Conservation (phyloP, 2,113 vertebrate species). For the Dasyornis broadbenti region DNA sequence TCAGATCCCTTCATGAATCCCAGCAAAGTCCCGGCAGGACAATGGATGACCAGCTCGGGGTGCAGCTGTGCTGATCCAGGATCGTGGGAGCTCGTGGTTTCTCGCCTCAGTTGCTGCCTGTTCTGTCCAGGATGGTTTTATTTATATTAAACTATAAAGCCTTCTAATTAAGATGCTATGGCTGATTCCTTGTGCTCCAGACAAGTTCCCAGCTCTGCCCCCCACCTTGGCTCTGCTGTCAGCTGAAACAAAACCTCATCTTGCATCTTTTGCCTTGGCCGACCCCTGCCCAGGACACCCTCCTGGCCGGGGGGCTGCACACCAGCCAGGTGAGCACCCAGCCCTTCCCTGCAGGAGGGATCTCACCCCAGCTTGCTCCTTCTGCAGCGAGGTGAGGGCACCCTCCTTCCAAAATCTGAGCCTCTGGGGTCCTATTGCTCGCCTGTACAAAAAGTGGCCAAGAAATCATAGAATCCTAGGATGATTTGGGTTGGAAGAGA, state of each 20-base stretch:
- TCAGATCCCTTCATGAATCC: no score
- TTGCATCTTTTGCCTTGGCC: not conserved
- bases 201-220: not conserved
- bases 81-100: not conserved
- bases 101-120: not conserved
- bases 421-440: not conserved
- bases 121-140: not conserved
- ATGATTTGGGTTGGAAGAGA: not conserved
- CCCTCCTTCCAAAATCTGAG: not conserved
- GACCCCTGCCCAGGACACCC: not conserved
- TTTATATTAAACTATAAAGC: not conserved
- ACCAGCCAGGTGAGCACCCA: not conserved
- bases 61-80: not conserved
- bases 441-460: not conserved
- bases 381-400: fast-evolving
- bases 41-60: not conserved
- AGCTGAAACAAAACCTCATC: not conserved
- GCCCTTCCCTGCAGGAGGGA: not conserved
- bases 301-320: fast-evolving
- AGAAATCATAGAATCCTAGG: not conserved
- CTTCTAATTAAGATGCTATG: not conserved
- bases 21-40: not conserved
- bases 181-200: not conserved
- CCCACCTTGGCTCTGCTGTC: not conserved
- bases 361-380: not conserved